Conservation (phyloP, 2,797 vertebrate species). For the Jordanella pulchra region DNA sequence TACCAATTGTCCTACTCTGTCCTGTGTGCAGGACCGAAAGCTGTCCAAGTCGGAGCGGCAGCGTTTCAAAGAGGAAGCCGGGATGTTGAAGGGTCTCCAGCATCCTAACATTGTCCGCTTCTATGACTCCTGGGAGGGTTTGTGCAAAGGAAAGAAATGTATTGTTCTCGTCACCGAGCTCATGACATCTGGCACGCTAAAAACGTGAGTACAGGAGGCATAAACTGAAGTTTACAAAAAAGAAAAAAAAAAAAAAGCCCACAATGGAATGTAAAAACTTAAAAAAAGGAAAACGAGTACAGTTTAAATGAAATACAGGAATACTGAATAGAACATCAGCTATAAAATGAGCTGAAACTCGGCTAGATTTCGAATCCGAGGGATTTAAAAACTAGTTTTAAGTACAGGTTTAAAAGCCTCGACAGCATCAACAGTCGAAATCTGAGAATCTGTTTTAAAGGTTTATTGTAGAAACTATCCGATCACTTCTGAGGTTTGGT, state of each 20-base stretch:
- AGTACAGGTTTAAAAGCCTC: too few relatives aligned
- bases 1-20: conserved; percentile 31
- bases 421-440: too few relatives aligned
- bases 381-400: too few relatives aligned
- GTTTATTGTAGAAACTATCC: too few relatives aligned
- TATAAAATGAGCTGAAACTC: too few relatives aligned
- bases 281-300: neutral
- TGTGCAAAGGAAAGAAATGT: conserved; percentile 97
- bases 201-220: conserved; percentile 87
- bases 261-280: neutral
- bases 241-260: neutral
- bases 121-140: conserved; percentile 99
- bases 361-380: too few relatives aligned
- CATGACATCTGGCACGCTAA: conserved; percentile 98
- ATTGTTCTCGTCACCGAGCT: conserved; percentile 98
- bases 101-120: conserved; percentile 99
- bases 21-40: conserved; percentile 88
- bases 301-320: too few relatives aligned
- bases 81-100: conserved; percentile 98
- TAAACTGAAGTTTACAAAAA: neutral
- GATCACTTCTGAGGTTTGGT: too few relatives aligned
- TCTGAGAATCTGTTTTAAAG: too few relatives aligned
- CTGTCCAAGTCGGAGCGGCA: conserved; percentile 95
- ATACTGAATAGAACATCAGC: too few relatives aligned
- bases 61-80: conserved; percentile 98